Evolutionary conservation across 2,888 invertebrate genomes (phyloP).

Genomic region (Drosophila multiciliata): DNA sequence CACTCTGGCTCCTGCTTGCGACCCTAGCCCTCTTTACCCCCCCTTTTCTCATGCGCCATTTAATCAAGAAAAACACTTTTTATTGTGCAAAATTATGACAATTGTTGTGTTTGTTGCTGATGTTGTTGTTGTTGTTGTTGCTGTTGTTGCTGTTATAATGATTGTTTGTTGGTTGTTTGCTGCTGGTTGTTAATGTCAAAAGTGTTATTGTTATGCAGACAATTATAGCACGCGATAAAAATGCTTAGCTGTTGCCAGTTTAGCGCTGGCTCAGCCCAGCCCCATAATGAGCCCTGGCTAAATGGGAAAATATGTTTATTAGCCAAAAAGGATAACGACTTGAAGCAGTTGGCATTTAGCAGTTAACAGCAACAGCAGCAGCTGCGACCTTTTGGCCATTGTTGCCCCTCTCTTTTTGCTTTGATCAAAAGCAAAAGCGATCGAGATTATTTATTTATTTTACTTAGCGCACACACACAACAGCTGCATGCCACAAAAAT

Average conservation of each 20-base stretch:
- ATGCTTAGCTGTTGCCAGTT: conserved; percentile 44
- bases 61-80: conserved; percentile 80
- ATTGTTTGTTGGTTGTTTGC: conserved; percentile 32
- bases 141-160: conserved; percentile 37
- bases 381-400: conserved; percentile 51
- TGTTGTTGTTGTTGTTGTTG: conserved; percentile 33
- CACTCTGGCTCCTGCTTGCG: neutral
- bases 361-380: conserved; percentile 25
- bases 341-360: conserved; percentile 4
- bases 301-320: conserved; percentile 76
- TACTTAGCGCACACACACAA: conserved; percentile 32
- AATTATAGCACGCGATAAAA: conserved; percentile 78
- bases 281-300: conserved; percentile 53
- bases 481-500: conserved; percentile 27
- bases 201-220: conserved; percentile 79
- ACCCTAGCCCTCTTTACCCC: too few species aligned
- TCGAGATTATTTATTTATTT: conserved; percentile 51
- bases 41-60: conserved; percentile 48
- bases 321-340: conserved; percentile 53
- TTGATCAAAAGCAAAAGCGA: conserved; percentile 39
- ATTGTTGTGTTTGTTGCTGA: conserved; percentile 32
- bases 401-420: neutral
- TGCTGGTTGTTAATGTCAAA: conserved; percentile 73
- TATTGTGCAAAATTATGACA: conserved; percentile 79
- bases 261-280: neutral